Conservation (phyloP, 2,888 invertebrate genomes). For the Xestia c-nigrum region DNA sequence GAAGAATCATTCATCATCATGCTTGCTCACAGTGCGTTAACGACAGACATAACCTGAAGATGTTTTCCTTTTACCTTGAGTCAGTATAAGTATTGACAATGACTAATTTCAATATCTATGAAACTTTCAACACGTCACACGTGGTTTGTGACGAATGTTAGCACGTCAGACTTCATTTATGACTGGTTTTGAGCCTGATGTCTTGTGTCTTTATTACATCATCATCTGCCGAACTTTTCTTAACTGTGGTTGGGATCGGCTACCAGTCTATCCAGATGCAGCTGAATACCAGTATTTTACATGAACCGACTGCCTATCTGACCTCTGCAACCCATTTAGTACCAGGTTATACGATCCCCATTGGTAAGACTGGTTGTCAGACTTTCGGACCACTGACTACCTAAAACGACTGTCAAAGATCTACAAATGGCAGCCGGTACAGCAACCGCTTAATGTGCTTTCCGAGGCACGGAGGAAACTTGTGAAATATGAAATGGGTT, state of each 20-base stretch:
- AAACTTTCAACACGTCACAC: conserved; percentile 4
- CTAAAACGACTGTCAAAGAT: no score
- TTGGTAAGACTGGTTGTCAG: not conserved
- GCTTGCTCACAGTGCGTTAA: conserved; percentile 18
- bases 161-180: not conserved
- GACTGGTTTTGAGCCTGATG: not conserved
- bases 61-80: not conserved
- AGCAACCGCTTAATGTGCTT: not conserved
- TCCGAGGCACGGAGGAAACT: not conserved
- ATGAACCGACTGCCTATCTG: not conserved
- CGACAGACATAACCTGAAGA: conserved; percentile 17
- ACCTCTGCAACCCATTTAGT: not conserved
- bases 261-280: not conserved
- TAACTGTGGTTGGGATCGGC: not conserved
- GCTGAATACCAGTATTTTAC: not conserved
- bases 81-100: conserved; percentile 17
- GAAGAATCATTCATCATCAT: conserved; percentile 22
- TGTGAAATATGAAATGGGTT: not conserved
- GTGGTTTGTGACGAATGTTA: not conserved
- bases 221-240: not conserved
- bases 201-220: not conserved
- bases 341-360: not conserved
- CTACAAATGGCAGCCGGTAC: not conserved
- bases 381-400: not conserved
- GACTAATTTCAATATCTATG: conserved; percentile 4